phyloP scores from a whole-genome alignment of 2,113 vertebrate species.

The Oncorhynchus masou region DNA sequence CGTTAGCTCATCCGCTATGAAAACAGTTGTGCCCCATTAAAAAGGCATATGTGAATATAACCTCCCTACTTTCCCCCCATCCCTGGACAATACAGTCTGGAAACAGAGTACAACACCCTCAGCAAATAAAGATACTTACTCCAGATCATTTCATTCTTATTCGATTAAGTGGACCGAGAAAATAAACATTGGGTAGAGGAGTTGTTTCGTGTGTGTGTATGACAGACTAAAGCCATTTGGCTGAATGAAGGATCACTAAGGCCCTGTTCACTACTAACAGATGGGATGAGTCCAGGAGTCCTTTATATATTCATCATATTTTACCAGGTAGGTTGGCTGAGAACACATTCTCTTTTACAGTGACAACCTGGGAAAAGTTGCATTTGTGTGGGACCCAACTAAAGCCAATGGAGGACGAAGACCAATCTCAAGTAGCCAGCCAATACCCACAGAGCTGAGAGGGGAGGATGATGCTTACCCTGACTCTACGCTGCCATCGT shows the following conservation, averaged over 20 bases:
- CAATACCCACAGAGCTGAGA: background rate
- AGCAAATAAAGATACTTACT: slow-evolving; percentile 16
- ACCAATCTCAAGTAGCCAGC: background rate
- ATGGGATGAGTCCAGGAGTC: slow-evolving; percentile 23
- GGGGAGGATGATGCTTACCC: slow-evolving; percentile 66
- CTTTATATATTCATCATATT: no score
- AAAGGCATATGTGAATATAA: slow-evolving; percentile 49
- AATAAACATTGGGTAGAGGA: slow-evolving; percentile 22
- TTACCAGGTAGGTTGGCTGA: no score
- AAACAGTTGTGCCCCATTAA: slow-evolving; percentile 74
- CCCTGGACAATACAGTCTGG: slow-evolving; percentile 46
- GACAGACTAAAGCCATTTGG: slow-evolving; percentile 20
- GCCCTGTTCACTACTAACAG: slow-evolving; percentile 2
- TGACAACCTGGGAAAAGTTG: background rate
- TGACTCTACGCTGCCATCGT: slow-evolving; percentile 81
- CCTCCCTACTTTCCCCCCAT: slow-evolving; percentile 10
- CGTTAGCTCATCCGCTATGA: slow-evolving; percentile 63
- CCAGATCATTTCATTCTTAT: slow-evolving; percentile 49
- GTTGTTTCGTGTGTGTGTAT: slow-evolving; percentile 31
- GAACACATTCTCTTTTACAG: no score
- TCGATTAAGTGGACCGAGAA: slow-evolving; percentile 48
- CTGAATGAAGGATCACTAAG: background rate
- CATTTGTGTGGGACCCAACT: background rate
- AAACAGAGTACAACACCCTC: slow-evolving; percentile 61
- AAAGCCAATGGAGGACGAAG: background rate